These are phyloP conservation scores for Genyomyrus donnyi DNA, from an alignment of 2,113 vertebrate species.

Conservation along the genomic window DNA sequence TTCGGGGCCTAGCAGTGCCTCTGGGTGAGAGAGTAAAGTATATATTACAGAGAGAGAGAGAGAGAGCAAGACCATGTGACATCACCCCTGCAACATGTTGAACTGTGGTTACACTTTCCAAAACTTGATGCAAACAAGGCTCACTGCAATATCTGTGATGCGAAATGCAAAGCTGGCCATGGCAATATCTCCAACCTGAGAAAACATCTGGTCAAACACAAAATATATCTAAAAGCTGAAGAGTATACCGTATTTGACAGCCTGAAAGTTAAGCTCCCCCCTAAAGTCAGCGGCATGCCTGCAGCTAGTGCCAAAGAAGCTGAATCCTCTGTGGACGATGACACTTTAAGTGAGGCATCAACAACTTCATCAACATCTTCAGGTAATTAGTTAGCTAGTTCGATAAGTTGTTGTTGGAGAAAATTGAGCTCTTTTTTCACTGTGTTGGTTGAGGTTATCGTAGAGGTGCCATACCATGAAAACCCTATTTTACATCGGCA, in stretches of 20 bases:
- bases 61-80: background rate
- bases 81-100: background rate
- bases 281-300: background rate
- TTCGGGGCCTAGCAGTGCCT: background rate
- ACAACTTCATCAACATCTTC: background rate
- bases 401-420: background rate
- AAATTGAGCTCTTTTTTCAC: background rate
- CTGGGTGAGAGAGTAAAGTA: background rate
- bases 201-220: background rate
- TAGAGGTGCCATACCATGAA: background rate
- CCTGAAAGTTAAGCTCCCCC: no score
- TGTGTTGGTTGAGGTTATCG: background rate
- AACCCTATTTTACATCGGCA: background rate
- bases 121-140: background rate
- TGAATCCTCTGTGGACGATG: background rate
- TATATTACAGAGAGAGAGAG: background rate
- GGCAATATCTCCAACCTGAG: background rate
- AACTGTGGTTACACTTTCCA: background rate
- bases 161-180: background rate
- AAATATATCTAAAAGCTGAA: background rate
- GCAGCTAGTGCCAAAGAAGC: background rate
- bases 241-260: background rate
- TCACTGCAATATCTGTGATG: background rate
- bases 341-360: background rate
- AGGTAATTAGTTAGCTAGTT: background rate